Base-by-base conservation (phyloP, 2,797 vertebrate species). In the Ctenosaura bakeri region DNA sequence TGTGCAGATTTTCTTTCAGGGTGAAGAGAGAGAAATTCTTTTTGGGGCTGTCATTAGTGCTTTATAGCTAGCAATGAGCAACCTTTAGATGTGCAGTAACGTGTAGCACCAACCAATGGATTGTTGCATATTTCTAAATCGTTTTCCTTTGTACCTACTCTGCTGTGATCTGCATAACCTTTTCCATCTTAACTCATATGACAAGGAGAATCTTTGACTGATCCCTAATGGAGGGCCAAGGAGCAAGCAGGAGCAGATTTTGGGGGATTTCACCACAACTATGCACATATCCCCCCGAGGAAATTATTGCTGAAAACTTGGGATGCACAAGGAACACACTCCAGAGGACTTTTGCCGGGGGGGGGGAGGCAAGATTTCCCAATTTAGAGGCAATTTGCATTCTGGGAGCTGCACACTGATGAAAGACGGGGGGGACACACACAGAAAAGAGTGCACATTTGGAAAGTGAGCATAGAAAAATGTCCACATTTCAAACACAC, bases 1-100 rank as follows among this genome's bases (percentile, higher is more conserved):
- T 69, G 86, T 85, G 88, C 42, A 91, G 90, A 64, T 89, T 92
- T 89, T 92, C 87, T 77, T 79, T 90, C 26, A 83, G 83, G 71
- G 13, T 54, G 59, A 90, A 46, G 69, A 87, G 71, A 82, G 66
- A 86, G 13, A 86, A 64, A 84, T 35, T 16, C 22, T 80, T 85
- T 80, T 26, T 59, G 83, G 26, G 69, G 46, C 42, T 54, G 18
- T 83, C 81, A 64, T 87, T 82, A 76, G 46, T 69, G 35, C 38
- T 82, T 83, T 82, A 64, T 77, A 77, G 76, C n/a, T 66, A 24
- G 42, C 14, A 83, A 87, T n/a, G 46, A 1, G 69, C 56, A 83
- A 38, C 2, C 42, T 12, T 80, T 54, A 32, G 59, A 66, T 52
- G 26, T 22, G 13, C 35, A 12, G 6, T 24, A 26, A 14, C 14